Conservation (phyloP, 1,140 invertebrate genomes). For the Macrobrachium nipponense region DNA sequence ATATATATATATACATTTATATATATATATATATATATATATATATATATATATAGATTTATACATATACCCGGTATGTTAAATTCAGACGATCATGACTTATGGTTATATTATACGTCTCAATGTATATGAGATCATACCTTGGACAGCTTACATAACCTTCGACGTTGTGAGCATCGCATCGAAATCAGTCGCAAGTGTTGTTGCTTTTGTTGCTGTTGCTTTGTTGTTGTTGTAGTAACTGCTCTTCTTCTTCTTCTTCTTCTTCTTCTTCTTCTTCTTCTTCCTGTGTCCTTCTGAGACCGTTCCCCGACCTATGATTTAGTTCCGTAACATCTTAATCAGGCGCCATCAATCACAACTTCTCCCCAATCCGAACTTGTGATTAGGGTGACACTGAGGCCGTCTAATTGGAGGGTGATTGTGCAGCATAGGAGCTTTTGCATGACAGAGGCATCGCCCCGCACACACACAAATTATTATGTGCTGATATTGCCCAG, state of each 20-base stretch:
- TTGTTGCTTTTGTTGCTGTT: no score
- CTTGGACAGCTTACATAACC: background rate
- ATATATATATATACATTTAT: conserved; percentile 17
- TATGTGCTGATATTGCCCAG: background rate
- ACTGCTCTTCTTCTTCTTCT: background rate
- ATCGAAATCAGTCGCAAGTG: no score
- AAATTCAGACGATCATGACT: background rate
- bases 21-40: background rate
- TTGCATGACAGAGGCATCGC: background rate
- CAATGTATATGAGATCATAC: background rate
- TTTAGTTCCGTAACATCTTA: background rate
- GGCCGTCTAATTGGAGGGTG: background rate
- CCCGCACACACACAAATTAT: background rate
- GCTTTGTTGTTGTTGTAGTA: no score
- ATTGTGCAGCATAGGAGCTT: conserved; percentile 7
- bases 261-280: no score
- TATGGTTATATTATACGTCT: background rate
- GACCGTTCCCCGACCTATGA: background rate
- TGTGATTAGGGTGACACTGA: conserved; percentile 18
- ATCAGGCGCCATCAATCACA: background rate
- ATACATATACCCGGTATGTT: background rate
- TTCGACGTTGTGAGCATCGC: no score
- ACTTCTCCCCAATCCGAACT: background rate
- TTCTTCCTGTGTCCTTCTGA: background rate
- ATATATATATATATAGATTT: conserved; percentile 32